Percentiles rank a stretch among this genome's conserved stretches.
Conservation (phyloP, 2,113 vertebrate species). For the Gnathochromis pfefferi region DNA sequence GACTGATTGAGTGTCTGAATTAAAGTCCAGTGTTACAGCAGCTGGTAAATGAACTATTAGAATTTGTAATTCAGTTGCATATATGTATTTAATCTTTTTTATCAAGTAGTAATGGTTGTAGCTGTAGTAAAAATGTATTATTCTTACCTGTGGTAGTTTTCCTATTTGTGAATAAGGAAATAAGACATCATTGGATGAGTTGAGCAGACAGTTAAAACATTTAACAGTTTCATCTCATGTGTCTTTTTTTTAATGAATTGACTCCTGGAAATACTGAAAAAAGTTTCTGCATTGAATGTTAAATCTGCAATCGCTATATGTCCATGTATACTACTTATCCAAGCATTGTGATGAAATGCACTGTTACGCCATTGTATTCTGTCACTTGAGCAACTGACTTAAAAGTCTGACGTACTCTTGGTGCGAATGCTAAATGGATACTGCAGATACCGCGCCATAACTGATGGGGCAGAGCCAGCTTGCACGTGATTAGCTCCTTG, state of each 20-base stretch:
- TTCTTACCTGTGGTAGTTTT: not conserved
- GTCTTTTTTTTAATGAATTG: not conserved
- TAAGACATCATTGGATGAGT: not conserved
- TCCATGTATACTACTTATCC: not conserved
- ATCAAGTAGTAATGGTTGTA: not conserved
- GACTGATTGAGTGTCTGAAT: not conserved
- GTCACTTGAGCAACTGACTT: not conserved
- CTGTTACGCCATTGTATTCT: not conserved
- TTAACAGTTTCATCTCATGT: not conserved
- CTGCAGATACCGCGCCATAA: not conserved
- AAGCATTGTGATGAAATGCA: not conserved
- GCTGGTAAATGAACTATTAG: not conserved
- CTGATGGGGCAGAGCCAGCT: not conserved
- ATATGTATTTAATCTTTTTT: not conserved
- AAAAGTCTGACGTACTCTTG: not conserved
- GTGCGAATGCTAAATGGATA: not conserved
- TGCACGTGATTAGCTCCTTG: not conserved
- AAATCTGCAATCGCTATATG: not conserved
- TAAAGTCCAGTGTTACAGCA: not conserved
- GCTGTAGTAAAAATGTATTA: not conserved
- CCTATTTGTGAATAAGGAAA: not conserved
- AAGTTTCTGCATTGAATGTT: not conserved
- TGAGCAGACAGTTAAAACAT: not conserved
- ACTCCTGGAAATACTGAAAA: not conserved
- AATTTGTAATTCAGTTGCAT: not conserved